Evolutionary conservation across 2,113 vertebrate genomes (phyloP), one percentile per base, ranked within the genome.

Genomic region (Dasypus novemcinctus): DNA sequence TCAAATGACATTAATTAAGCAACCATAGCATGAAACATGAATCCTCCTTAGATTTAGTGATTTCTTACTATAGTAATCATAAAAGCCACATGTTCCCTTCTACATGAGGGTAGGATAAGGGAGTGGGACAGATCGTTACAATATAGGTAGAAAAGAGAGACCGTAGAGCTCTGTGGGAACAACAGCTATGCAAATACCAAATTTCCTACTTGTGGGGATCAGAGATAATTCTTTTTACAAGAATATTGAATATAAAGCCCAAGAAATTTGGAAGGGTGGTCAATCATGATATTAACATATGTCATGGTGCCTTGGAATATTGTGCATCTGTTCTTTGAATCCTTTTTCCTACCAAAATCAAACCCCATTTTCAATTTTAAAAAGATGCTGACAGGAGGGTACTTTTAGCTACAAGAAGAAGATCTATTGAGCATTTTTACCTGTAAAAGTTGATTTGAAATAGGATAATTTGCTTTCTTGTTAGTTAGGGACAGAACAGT

Each of bases 41-140:
- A 74, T 95, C 87, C 71, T 83, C 25, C 7, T 79, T 78, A 95
- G 9, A 85, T 43, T 80, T 74, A 90, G 41, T 87, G 87, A 86
- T 64, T 92, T 94, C 93, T 95, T 23, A 80, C 63, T 87, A 54
- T 41, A 36, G 36, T 91, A 72, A 91, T 78, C 52, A 92, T 61
- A 91, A 93, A 61, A 41, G 13, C 59, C 79, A 91, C 83, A 79
- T 95, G 61, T 72, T 92, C 59, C 79, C 38, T 69, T 69, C 41
- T 43, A 11, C 52, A 20, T 20, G 36, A 82, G 92, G 41, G 21
- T 18, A 63, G 5, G 76, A 0, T 80, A 33, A 74, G 23, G 38
- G 3, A 85, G 10, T n/a, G 9, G 49, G 76, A 41, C 49, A 94
- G 63, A 54, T 82, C 93, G 72, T 33, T 83, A 5, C 61, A 90